These are phyloP conservation scores for Aphodius sticticus DNA, from an alignment of 2,888 invertebrate species.

Conservation along the genomic window DNA sequence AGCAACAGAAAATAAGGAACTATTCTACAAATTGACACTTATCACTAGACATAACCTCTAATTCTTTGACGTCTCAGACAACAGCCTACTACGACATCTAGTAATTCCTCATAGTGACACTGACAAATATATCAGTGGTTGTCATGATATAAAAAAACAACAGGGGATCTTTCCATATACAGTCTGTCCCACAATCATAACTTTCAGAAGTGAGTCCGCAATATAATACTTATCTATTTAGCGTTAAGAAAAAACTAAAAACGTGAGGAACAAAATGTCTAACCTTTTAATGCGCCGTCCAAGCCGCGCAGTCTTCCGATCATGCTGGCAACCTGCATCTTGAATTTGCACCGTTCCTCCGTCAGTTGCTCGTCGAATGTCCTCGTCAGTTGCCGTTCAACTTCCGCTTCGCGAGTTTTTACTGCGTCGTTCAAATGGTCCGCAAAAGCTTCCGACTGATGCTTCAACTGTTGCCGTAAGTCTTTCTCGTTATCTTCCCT, in stretches of 20 bases:
- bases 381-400: constrained; percentile 63
- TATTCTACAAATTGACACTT: constrained; percentile 28
- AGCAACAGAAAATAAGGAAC: constrained; percentile 19
- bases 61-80: constrained; percentile 7
- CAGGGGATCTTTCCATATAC: too few species aligned
- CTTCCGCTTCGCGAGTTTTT: constrained; percentile 61
- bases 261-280: background rate
- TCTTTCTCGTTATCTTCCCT: constrained; percentile 75
- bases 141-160: too few species aligned
- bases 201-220: too few species aligned
- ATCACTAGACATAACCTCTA: constrained; percentile 28
- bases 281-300: constrained; percentile 78
- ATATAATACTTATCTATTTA: too few species aligned
- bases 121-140: background rate
- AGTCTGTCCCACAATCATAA: too few species aligned
- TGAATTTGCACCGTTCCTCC: constrained; percentile 72
- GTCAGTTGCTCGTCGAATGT: constrained; percentile 73
- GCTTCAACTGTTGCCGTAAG: constrained; percentile 79
- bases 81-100: constrained; percentile 6
- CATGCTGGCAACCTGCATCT: constrained; percentile 75
- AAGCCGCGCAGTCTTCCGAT: constrained; percentile 79
- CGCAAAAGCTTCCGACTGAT: constrained; percentile 86
- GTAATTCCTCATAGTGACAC: background rate
- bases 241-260: too few species aligned
- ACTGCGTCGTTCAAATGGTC: constrained; percentile 82